A percentile compares a stretch with the other conserved stretches of the same genome.
Conservation (phyloP, 2,888 invertebrate genomes). For the Agrilus mali region DNA sequence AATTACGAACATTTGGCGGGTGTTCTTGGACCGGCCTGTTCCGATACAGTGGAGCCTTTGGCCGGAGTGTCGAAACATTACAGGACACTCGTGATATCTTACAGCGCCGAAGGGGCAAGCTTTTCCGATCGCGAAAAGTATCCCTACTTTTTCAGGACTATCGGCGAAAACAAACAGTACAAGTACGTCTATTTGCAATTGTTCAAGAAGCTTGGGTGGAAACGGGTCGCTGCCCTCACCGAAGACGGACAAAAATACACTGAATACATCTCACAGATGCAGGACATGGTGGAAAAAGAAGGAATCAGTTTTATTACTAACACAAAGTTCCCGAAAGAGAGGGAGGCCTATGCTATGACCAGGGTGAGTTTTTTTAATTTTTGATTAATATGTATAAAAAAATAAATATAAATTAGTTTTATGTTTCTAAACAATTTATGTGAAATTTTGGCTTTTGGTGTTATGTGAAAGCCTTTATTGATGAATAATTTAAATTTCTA, state of each 20-base stretch:
- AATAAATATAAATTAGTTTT: too few species aligned
- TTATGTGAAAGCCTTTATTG: too few species aligned
- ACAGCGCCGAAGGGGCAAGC: slow-evolving; percentile 64
- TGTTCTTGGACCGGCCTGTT: slow-evolving; percentile 67
- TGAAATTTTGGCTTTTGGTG: too few species aligned
- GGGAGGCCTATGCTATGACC: slow-evolving; percentile 42
- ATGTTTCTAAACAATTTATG: too few species aligned
- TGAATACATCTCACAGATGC: slow-evolving; percentile 61
- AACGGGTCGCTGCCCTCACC: slow-evolving; percentile 59
- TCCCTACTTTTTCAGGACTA: slow-evolving; percentile 69
- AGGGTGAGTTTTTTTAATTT: too few species aligned
- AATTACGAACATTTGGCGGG: slow-evolving; percentile 48
- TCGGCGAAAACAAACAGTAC: slow-evolving; percentile 63
- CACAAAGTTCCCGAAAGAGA: slow-evolving; percentile 52
- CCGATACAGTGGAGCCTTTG: slow-evolving; percentile 68
- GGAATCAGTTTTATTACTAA: slow-evolving; percentile 54
- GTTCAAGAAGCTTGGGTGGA: slow-evolving; percentile 51
- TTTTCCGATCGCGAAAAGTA: slow-evolving; percentile 56
- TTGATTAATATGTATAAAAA: too few species aligned
- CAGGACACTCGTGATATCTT: slow-evolving; percentile 59
- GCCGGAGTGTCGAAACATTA: slow-evolving; percentile 65
- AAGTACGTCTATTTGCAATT: slow-evolving; percentile 51
- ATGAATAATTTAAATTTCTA: too few species aligned
- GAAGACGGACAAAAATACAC: slow-evolving; percentile 71
- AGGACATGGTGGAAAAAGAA: slow-evolving; percentile 47